Conservation (phyloP, 2,797 vertebrate species). For the Pterois miles region DNA sequence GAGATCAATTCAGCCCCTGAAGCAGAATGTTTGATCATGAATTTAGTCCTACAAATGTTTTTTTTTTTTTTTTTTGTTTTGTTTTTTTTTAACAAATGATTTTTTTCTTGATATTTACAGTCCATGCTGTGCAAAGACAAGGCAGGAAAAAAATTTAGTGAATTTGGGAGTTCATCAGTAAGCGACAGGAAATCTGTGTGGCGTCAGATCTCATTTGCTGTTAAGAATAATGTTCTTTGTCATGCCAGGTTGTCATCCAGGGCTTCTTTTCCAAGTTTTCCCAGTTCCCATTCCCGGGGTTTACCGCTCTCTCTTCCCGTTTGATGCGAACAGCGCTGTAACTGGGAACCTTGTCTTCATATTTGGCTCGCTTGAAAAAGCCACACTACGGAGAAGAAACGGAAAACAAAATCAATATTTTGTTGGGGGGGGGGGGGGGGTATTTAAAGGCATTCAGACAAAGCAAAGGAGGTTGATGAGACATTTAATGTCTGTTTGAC, state of each 20-base stretch:
- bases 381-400: slow-evolving; percentile 84
- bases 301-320: slow-evolving; percentile 87
- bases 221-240: slow-evolving; percentile 87
- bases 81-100: not conserved
- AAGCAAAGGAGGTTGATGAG: slow-evolving; percentile 24
- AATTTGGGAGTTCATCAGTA: slow-evolving; percentile 43
- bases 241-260: slow-evolving; percentile 94
- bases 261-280: slow-evolving; percentile 89
- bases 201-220: slow-evolving; percentile 21
- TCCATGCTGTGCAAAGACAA: slow-evolving; percentile 51
- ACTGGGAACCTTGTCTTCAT: slow-evolving; percentile 92
- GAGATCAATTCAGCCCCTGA: slow-evolving; percentile 31
- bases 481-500: slow-evolving; percentile 2
- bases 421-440: not conserved
- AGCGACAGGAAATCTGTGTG: slow-evolving; percentile 19
- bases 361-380: slow-evolving; percentile 94
- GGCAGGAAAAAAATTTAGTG: slow-evolving; percentile 17
- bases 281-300: slow-evolving; percentile 77
- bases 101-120: slow-evolving; percentile 59
- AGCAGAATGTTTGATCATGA: slow-evolving; percentile 26
- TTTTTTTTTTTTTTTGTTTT: not conserved
- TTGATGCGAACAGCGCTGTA: slow-evolving; percentile 94
- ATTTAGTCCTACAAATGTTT: slow-evolving; percentile 1
- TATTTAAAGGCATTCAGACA: slow-evolving; percentile 23
- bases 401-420: not conserved